Evolutionary conservation across 2,113 vertebrate species (phyloP), one percentile per base, ranked within the genome.

Genomic region (Grammomys surdaster): DNA sequence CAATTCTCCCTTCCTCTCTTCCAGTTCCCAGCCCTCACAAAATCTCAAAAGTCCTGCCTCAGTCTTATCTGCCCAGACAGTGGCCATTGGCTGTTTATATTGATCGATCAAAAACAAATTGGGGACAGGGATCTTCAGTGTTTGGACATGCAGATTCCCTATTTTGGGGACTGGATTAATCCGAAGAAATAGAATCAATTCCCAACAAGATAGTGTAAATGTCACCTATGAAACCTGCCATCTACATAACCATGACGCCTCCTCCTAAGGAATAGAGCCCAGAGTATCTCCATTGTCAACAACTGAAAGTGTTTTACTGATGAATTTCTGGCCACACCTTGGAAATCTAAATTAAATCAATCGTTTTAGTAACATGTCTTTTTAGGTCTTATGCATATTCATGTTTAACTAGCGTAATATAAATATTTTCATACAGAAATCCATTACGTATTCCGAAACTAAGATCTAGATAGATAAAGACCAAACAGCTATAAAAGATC

Each of bases 261-360:
- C 3, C 33, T 73, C 0, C 0, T 43, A 6, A 1, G 67, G 28
- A 24, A 36, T 1, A 0, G 10, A 28, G 1, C 0, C 0, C 46
- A 24, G 40, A 33, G 26, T 2, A 69, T 14, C 0, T 14, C 0
- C 28, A 13, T 14, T 22, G 17, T 4, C 17, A 19, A 33, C 48
- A 48, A 7, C 40, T 46, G 14, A 33, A 7, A n/a, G 12, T 31
- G 11, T 63, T 54, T 78, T 58, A 78, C 58, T 88, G 75, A 58
- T 48, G 43, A 63, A 24, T 51, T 12, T 91, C 40, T 54, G 36
- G 4, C 36, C 7, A 33, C 14, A 48, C 3, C 16, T n/a, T 8
- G 20, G 12, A 75, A 69, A 91, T 54, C 33, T 51, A 19, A 58
- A 20, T 82, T 20, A 7, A 9, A 48, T n/a, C 80, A 26, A 69